phyloP scores from a whole-genome alignment of 1,140 invertebrate genomes.

The Philopotamus ludificatus region DNA sequence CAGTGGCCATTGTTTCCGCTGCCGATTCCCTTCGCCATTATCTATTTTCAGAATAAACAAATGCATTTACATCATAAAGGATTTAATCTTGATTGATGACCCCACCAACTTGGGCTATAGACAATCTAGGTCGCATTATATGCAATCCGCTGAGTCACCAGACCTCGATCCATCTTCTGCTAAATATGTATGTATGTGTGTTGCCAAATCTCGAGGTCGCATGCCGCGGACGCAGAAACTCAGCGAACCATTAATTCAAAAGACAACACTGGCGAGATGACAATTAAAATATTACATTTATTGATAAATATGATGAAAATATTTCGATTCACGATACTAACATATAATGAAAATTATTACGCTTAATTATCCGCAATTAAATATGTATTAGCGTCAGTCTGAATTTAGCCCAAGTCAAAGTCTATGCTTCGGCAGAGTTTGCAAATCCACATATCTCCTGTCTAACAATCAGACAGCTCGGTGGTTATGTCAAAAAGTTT shows the following conservation, averaged over 20 bases:
- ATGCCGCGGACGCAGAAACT: conserved; percentile 9
- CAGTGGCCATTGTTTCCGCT: conserved; percentile 8
- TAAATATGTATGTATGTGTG: conserved; percentile 24
- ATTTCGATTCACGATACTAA: no score
- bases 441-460: neutral
- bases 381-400: no score
- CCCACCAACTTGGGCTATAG: conserved; percentile 24
- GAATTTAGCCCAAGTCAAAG: no score
- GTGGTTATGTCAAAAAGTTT: neutral
- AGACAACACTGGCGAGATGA: no score
- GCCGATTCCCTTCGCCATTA: conserved; percentile 10
- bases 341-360: no score
- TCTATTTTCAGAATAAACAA: conserved; percentile 23
- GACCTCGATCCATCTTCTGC: conserved; percentile 31
- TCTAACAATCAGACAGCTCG: neutral
- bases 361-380: no score
- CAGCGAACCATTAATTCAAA: no score
- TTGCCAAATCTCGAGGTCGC: conserved; percentile 21
- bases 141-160: conserved; percentile 33
- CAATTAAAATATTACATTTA: no score
- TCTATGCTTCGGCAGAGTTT: no score
- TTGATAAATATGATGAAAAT: no score
- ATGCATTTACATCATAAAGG: conserved; percentile 30
- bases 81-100: conserved; percentile 39
- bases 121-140: conserved; percentile 33